Evolutionary conservation across 2,113 vertebrate genomes (phyloP).

Genomic region (Corydoras maculifer): DNA sequence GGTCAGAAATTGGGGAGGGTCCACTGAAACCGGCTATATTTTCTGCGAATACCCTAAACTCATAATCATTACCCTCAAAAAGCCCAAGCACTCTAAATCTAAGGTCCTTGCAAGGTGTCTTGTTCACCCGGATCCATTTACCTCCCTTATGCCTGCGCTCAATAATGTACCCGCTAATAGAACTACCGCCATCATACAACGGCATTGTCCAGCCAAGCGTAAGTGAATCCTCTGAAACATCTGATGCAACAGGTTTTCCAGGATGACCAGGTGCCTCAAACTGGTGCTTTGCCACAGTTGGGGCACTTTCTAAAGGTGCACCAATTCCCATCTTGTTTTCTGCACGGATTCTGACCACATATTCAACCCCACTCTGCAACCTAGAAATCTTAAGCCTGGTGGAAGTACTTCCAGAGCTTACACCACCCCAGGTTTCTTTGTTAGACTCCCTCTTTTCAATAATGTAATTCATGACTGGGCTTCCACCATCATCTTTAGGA

Average conservation of each 20-base stretch:
- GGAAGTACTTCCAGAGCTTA: constrained; percentile 81
- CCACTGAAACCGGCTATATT: constrained; percentile 90
- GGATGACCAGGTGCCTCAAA: constrained; percentile 88
- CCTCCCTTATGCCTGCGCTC: constrained; percentile 90
- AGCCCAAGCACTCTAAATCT: constrained; percentile 85
- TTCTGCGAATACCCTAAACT: constrained; percentile 97
- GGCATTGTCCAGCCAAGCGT: constrained; percentile 92
- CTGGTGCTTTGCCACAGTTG: constrained; percentile 85
- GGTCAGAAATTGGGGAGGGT: constrained; percentile 87
- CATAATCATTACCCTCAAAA: constrained; percentile 91
- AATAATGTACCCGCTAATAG: constrained; percentile 87
- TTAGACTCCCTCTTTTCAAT: constrained; percentile 92
- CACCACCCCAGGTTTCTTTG: constrained; percentile 92
- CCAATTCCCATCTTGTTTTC: constrained; percentile 97
- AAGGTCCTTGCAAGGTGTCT: constrained; percentile 84
- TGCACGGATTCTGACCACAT: constrained; percentile 86
- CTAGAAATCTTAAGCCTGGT: constrained; percentile 82
- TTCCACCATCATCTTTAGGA: constrained; percentile 93
- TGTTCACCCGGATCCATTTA: constrained; percentile 97
- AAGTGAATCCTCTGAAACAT: constrained; percentile 83
- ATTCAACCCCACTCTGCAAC: constrained; percentile 87
- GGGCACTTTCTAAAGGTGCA: constrained; percentile 84
- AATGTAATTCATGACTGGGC: constrained; percentile 87
- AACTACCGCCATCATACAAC: constrained; percentile 88
- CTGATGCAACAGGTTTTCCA: constrained; percentile 83